Conservation (phyloP, 1,140 invertebrate species). For the Anoplophora glabripennis region DNA sequence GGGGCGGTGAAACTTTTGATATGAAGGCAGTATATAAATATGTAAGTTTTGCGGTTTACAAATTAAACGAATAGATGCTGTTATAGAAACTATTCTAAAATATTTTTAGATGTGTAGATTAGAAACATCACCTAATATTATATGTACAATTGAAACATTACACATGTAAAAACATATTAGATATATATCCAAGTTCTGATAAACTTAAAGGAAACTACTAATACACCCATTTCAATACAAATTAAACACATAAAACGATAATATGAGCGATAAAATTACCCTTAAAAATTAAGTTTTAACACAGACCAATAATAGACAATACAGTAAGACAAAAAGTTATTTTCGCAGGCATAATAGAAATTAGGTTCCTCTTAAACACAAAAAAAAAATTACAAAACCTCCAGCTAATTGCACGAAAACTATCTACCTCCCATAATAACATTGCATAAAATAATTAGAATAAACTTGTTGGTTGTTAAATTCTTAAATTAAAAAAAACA, state of each 20-base stretch:
- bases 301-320: constrained; percentile 5
- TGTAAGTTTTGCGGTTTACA: background rate
- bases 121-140: too few relatives aligned
- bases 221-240: background rate
- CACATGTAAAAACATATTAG: constrained; percentile 1
- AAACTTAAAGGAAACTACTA: constrained; percentile 4
- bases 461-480: background rate
- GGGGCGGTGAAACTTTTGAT: constrained; percentile 4
- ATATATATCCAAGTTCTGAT: background rate
- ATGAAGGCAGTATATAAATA: constrained; percentile 19
- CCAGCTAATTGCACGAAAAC: constrained; percentile 15
- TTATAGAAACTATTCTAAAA: too few relatives aligned
- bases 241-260: background rate
- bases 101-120: too few relatives aligned
- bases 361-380: too few relatives aligned
- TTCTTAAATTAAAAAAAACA: constrained; percentile 2
- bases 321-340: constrained; percentile 16
- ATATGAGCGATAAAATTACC: background rate
- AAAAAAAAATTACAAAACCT: too few relatives aligned
- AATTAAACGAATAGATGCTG: too few relatives aligned
- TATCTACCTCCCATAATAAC: constrained; percentile 13
- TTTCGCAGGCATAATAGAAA: constrained; percentile 1
- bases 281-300: constrained; percentile 4
- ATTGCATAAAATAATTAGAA: constrained; percentile 9
- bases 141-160: background rate